Conservation (phyloP, 2,797 vertebrate species). For the Manis crassicaudata region DNA sequence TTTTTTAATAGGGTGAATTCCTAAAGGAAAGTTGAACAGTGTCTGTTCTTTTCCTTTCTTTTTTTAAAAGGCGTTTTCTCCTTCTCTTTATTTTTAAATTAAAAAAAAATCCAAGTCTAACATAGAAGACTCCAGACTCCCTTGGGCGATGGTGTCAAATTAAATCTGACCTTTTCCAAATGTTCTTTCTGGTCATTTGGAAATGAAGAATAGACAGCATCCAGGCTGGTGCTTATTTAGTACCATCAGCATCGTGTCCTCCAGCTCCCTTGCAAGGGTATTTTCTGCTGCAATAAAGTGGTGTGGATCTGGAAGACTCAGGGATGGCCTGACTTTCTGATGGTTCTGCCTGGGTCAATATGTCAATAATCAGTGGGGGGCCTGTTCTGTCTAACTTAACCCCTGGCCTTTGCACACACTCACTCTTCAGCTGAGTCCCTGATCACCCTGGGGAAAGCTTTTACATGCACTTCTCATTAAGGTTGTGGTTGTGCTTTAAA, state of each 20-base stretch:
- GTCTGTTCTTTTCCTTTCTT: not conserved
- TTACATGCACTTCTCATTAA: slow-evolving; percentile 69
- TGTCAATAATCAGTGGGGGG: slow-evolving; percentile 64
- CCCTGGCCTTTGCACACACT: slow-evolving; percentile 47
- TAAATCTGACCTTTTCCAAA: slow-evolving; percentile 75
- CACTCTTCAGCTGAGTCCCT: slow-evolving; percentile 32
- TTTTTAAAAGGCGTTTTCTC: not conserved
- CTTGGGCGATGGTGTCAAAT: slow-evolving; percentile 64
- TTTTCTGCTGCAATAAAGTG: slow-evolving; percentile 67
- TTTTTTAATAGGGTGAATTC: slow-evolving; percentile 72
- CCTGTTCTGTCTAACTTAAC: slow-evolving; percentile 56
- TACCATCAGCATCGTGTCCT: slow-evolving; percentile 41
- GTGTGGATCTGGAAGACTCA: slow-evolving; percentile 53
- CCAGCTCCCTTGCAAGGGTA: slow-evolving; percentile 51
- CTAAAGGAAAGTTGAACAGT: slow-evolving; percentile 55
- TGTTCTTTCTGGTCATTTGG: slow-evolving; percentile 63
- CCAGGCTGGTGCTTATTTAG: slow-evolving; percentile 28
- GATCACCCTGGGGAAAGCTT: not conserved
- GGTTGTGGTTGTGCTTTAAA: slow-evolving; percentile 67
- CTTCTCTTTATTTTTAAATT: not conserved
- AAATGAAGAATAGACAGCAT: slow-evolving; percentile 64
- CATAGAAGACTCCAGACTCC: slow-evolving; percentile 50
- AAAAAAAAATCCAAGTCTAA: not conserved
- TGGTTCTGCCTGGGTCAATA: slow-evolving; percentile 49
- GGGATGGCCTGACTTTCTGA: slow-evolving; percentile 59